Conservation (phyloP, 2,797 vertebrate species). For the Galago senegalensis region DNA sequence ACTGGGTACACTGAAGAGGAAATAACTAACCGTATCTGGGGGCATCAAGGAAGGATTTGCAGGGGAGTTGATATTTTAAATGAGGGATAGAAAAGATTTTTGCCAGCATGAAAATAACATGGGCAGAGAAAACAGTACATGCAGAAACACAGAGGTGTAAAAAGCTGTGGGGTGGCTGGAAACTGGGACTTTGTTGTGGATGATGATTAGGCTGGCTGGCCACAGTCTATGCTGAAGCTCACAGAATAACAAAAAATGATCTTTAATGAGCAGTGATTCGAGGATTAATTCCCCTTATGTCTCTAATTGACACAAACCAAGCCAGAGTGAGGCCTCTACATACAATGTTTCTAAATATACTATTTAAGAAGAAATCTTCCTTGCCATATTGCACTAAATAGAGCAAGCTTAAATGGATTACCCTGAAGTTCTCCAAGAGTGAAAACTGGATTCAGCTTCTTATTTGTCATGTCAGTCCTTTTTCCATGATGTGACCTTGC, state of each 20-base stretch:
- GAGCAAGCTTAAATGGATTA: not conserved
- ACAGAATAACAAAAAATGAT: not conserved
- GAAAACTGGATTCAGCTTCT: not conserved
- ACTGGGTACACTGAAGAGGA: not conserved
- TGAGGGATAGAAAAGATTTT: not conserved
- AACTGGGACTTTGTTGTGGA: not conserved
- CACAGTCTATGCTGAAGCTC: not conserved
- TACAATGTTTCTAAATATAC: not conserved
- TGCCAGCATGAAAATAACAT: not conserved
- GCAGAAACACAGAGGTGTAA: not conserved
- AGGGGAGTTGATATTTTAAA: constrained; percentile 18
- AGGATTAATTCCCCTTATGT: not conserved
- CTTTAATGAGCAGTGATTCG: not conserved
- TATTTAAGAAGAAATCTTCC: constrained; percentile 4
- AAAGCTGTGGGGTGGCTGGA: not conserved
- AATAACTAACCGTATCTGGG: not conserved
- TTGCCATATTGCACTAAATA: not conserved
- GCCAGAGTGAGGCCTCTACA: not conserved
- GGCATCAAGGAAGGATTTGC: not conserved
- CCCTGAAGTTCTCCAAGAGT: not conserved
- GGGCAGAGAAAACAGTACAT: not conserved
- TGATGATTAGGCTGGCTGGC: not conserved
- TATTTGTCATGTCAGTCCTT: not conserved
- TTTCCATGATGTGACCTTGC: constrained; percentile 72
- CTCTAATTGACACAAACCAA: not conserved